Evolutionary conservation across 2,113 vertebrate species (phyloP), one percentile per base, ranked within the genome.

Genomic region (Okapia johnstoni): DNA sequence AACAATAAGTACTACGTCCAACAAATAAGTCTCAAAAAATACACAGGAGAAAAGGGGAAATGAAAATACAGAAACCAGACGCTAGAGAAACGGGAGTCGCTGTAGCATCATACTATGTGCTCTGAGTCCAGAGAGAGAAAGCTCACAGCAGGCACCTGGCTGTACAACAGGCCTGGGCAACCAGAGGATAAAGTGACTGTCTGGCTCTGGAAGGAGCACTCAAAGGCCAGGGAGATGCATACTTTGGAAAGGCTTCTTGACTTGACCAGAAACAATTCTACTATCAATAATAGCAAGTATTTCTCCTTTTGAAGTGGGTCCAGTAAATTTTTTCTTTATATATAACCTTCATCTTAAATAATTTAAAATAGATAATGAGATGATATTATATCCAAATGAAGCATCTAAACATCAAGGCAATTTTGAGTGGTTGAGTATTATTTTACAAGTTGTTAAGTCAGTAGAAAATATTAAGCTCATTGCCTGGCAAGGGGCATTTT

Each of bases 271-370:
- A 94, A 40, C 36, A 87, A 15, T 28, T 77, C 15, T 36, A 40
- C 28, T 58, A 10, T 23, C 93, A 90, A 54, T 50, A 90, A 96
- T 33, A 13, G 48, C 14, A 21, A 33, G 33, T 1, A 55, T 46
- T 96, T 93, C 30, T 93, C 16, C 95, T 93, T 88, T 50, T 54
- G n/a, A 92, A 57, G 30, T 43, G 26, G 25, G 5, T 26, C 79
- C 55, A 2, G 40, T n/a, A 58, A 19, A 81, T 1, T 2, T 23
- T 63, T 93, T 85, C 15, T 83, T n/a, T 93, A 85, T 76, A 94
- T 91, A 94, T 60, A 92, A 3, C 9, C 2, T 91, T 60, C 7
- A 88, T 30, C 19, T 55, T 85, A 76, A 96, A n/a, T 70, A 50
- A 84, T 36, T 43, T 14, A 40, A 70, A 91, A 91, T 43, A 61